Evolutionary conservation across 2,888 invertebrate species (phyloP).

Genomic region (Cactoblastis cactorum): DNA sequence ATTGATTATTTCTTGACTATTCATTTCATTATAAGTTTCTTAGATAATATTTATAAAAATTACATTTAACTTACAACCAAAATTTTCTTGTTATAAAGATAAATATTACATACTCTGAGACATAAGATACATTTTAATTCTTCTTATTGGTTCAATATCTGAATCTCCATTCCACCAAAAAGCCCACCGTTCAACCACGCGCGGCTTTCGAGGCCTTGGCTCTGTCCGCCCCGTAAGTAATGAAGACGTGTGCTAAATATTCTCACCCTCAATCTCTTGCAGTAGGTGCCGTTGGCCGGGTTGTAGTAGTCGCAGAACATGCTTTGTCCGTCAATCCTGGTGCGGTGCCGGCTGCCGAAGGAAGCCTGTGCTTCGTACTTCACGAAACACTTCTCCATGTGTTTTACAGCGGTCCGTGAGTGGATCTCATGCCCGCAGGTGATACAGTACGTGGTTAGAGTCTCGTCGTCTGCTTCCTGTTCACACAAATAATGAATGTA

Average conservation of each 20-base stretch:
- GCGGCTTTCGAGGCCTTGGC: no score
- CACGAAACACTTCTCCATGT: conserved; percentile 98
- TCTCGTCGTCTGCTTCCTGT: conserved; percentile 81
- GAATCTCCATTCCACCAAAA: no score
- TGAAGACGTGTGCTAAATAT: neutral
- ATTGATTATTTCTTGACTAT: no score
- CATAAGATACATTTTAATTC: no score
- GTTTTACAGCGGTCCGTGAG: conserved; percentile 93
- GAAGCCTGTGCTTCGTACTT: conserved; percentile 99
- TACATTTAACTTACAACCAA: no score
- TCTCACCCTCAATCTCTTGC: conserved; percentile 91
- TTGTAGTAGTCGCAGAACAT: conserved; percentile 99
- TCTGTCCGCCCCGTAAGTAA: no score
- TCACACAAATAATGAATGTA: neutral
- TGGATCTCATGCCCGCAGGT: conserved; percentile 98
- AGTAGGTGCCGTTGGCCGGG: conserved; percentile 92
- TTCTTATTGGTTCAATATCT: no score
- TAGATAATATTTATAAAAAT: no score
- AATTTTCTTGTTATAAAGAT: no score
- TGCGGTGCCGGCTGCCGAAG: conserved; percentile 96
- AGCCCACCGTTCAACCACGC: no score
- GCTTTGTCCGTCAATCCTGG: conserved; percentile 93
- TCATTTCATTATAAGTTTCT: no score
- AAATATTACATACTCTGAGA: no score
- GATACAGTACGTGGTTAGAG: conserved; percentile 93